Conservation (phyloP, 2,797 vertebrate species). For the Aplochiton taeniatus region DNA sequence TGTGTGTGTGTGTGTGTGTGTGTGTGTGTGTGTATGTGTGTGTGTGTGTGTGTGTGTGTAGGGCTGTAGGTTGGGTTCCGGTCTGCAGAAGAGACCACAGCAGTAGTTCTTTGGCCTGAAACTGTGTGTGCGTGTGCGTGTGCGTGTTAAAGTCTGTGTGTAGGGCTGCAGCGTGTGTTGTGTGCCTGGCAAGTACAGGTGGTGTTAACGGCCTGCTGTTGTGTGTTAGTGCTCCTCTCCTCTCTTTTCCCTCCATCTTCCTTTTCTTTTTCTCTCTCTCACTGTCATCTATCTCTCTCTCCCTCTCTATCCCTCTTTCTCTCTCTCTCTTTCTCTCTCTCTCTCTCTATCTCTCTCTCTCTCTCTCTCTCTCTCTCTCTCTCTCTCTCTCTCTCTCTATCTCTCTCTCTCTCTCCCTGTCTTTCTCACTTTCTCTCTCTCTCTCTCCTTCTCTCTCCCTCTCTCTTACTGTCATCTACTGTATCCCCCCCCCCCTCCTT, state of each 20-base stretch:
- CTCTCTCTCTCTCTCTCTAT: neutral
- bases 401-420: conserved; percentile 1
- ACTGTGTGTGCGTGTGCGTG: conserved; percentile 15
- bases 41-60: neutral
- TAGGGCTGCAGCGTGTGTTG: too few relatives aligned
- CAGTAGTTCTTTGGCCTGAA: too few relatives aligned
- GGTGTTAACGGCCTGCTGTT: too few relatives aligned
- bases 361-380: neutral
- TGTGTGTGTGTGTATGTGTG: conserved; percentile 11
- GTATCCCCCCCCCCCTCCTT: conserved; percentile 18
- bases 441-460: too few relatives aligned
- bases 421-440: neutral
- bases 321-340: neutral
- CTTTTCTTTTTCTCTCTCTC: neutral
- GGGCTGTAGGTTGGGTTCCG: too few relatives aligned
- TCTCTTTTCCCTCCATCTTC: too few relatives aligned
- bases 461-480: conserved; percentile 20
- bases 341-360: conserved; percentile 1
- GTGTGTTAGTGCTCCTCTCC: neutral
- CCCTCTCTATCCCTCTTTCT: neutral
- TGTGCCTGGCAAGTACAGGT: too few relatives aligned
- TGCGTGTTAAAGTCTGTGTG: too few relatives aligned
- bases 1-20: conserved; percentile 3
- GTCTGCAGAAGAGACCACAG: too few relatives aligned
- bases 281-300: too few relatives aligned